Evolutionary conservation across 2,113 vertebrate species (phyloP), one percentile per base, ranked within the genome.

Genomic region (Stictonetta naevosa): DNA sequence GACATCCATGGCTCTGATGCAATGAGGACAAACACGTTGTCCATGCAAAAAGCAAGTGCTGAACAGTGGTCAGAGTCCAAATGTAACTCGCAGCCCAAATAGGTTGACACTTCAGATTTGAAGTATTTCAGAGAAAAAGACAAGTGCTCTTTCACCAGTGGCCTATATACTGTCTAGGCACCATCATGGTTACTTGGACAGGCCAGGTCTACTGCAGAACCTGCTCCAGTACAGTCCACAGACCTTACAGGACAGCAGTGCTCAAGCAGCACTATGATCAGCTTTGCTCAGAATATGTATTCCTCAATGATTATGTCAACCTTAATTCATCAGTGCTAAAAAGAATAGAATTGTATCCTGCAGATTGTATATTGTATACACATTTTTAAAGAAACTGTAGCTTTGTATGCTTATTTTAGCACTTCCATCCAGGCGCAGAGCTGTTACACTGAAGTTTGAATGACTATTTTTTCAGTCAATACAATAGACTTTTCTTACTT

Each of bases 361-460:
- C 75, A 95, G 86, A 94, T 71, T 96, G 94, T 94, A 84, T 66
- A 88, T n/a, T 88, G 90, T 78, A 55, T 50, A 75, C 3, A 8
- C 28, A 69, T 76, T 92, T 86, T 87, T 10, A 88, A 94, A 92
- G 86, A 95, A 94, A 82, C 33, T 66, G 48, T 20, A 89, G 80
- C 86, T 96, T 96, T 96, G 94, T 94, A 91, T 68, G 91, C 82
- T 92, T 97, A 95, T 95, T 97, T 95, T 96, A 95, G 94, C 31
- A 94, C 89, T 96, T 95, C 91, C 95, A 96, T 93, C 36, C 78
- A 85, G 33, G 71, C 83, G 93, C 93, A 95, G 84, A 34, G 75
- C 82, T 90, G 6, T 20, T 81, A 90, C 46, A 50, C 46, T 26
- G 13, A 91, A 19, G 59, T 89, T 34, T 95, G 91, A 95, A 96